A percentile compares a stretch with the other conserved stretches of the same genome.
Evolutionary conservation across 2,113 vertebrate genomes (phyloP).

Genomic region (Chloebia gouldiae): DNA sequence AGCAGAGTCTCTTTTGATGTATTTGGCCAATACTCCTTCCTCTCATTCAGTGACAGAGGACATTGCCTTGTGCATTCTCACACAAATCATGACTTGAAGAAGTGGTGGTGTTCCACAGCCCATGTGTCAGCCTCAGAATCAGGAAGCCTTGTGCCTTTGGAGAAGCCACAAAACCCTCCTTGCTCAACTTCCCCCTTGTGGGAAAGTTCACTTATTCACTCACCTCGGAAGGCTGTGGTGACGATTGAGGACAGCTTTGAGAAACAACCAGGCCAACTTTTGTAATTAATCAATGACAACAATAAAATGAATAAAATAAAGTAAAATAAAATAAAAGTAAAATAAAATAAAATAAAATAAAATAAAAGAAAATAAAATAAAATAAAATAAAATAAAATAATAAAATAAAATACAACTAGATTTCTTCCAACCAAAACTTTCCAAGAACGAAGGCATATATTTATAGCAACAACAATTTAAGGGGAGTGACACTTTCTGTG

Average conservation of each 20-base stretch:
- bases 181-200: background rate
- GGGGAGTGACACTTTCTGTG: background rate
- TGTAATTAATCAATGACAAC: background rate
- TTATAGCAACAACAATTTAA: background rate
- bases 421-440: background rate
- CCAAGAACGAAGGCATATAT: background rate
- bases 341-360: background rate
- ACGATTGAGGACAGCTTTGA: background rate
- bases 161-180: background rate
- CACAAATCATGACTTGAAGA: background rate
- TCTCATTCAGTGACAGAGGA: background rate
- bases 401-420: background rate
- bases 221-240: background rate
- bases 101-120: background rate
- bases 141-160: background rate
- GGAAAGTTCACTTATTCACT: background rate
- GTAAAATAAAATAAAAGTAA: background rate
- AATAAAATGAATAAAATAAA: background rate
- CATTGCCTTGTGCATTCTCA: background rate
- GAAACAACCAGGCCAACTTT: accelerated
- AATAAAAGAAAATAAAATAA: background rate
- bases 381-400: background rate
- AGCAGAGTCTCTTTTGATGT: accelerated
- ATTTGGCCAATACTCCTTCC: background rate
- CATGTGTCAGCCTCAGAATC: background rate